A percentile compares a stretch with the other conserved stretches of the same genome.
Evolutionary conservation across 2,113 vertebrate species (phyloP).

Genomic region (Heliornis fulica): DNA sequence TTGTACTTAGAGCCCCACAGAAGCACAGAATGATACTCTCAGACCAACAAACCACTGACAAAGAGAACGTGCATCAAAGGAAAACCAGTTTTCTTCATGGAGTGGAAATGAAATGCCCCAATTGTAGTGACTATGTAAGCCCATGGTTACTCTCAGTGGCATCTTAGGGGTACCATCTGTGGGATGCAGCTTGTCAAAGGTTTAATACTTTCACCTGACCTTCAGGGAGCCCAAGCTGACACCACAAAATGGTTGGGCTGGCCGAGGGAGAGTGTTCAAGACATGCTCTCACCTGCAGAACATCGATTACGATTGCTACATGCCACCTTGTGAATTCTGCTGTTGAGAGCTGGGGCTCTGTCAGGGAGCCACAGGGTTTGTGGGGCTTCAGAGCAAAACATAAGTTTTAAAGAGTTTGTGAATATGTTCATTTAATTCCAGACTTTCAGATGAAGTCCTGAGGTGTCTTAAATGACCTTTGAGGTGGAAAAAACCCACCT

Average conservation of each 20-base stretch:
- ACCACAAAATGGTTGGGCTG: background rate
- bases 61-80: background rate
- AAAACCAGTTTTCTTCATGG: background rate
- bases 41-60: background rate
- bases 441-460: background rate
- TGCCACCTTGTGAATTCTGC: background rate
- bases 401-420: background rate
- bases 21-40: background rate
- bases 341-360: background rate
- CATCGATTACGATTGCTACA: background rate
- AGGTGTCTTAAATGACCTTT: background rate
- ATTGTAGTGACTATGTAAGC: background rate
- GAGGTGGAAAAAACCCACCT: background rate
- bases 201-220: background rate
- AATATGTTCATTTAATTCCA: background rate
- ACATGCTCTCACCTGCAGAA: background rate
- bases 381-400: background rate
- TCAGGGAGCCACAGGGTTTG: background rate
- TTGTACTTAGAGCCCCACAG: fast-evolving
- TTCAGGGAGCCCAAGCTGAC: background rate
- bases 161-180: background rate
- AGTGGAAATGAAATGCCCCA: background rate
- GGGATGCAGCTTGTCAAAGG: background rate
- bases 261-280: background rate
- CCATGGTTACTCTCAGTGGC: fast-evolving